Percentiles rank a stretch among this genome's conserved stretches.
Evolutionary conservation across 1,140 invertebrate genomes (phyloP).

Genomic region (Mizuhopecten yessoensis): DNA sequence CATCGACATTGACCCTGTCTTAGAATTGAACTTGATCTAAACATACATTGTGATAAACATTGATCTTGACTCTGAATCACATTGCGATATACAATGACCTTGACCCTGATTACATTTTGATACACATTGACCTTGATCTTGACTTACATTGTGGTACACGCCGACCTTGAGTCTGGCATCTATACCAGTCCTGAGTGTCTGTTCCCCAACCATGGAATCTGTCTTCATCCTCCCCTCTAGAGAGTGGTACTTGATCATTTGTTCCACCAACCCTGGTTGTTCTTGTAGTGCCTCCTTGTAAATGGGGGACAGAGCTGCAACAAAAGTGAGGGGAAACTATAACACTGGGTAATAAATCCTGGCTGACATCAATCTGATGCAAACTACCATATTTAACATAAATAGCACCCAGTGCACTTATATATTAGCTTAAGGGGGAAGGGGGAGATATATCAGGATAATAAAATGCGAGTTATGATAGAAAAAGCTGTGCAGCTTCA

Average conservation of each 20-base stretch:
- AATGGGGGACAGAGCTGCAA: constrained; percentile 61
- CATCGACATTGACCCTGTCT: too few relatives aligned
- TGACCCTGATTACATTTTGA: not conserved
- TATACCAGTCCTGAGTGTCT: constrained; percentile 70
- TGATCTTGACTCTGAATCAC: not conserved
- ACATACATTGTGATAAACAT: not conserved
- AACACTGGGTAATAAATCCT: not conserved
- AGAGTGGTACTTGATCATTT: constrained; percentile 71
- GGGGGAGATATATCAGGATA: too few relatives aligned
- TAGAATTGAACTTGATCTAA: not conserved
- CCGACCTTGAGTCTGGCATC: constrained; percentile 62
- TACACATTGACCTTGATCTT: not conserved
- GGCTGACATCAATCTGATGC: not conserved
- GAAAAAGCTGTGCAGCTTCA: too few relatives aligned
- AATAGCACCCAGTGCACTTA: too few relatives aligned
- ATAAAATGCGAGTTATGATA: too few relatives aligned
- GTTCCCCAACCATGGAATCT: constrained; percentile 69
- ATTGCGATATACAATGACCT: not conserved
- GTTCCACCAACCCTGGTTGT: constrained; percentile 67
- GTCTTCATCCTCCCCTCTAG: constrained; percentile 68
- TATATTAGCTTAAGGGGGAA: too few relatives aligned
- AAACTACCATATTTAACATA: too few relatives aligned
- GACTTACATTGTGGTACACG: constrained; percentile 68
- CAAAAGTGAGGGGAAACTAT: too few relatives aligned
- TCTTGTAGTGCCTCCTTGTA: constrained; percentile 64